Conservation (phyloP, 2,888 invertebrate species). For the Eristalinus aeneus region DNA sequence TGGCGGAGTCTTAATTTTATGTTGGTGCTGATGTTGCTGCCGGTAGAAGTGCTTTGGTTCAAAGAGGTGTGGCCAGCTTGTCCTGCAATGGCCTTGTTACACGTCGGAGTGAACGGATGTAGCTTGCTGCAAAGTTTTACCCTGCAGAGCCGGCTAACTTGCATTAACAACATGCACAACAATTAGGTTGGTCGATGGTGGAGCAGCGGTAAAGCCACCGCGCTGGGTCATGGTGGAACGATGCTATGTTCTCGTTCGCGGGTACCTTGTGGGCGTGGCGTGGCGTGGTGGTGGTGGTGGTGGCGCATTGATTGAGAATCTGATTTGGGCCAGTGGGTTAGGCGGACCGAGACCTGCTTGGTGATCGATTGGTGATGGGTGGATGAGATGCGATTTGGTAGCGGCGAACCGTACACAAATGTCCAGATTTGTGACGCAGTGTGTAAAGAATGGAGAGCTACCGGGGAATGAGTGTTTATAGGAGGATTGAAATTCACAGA, state of each 20-base stretch:
- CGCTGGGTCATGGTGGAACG: conserved; percentile 6
- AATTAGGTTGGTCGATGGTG: conserved; percentile 37
- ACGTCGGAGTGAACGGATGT: conserved; percentile 11
- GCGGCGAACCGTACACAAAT: no score
- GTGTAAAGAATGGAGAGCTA: no score
- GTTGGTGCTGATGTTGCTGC: conserved; percentile 46
- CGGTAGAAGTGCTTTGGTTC: conserved; percentile 14
- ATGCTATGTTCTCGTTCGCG: conserved; percentile 25
- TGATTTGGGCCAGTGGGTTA: not conserved
- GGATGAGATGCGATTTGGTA: no score
- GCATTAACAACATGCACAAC: conserved; percentile 60
- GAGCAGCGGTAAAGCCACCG: not conserved
- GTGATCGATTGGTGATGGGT: not conserved
- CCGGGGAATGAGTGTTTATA: no score
- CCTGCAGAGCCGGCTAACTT: conserved; percentile 27
- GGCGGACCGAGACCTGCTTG: not conserved
- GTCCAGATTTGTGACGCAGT: no score
- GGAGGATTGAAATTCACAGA: no score
- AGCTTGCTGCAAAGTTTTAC: conserved; percentile 38
- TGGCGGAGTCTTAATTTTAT: conserved; percentile 56
- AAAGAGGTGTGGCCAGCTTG: conserved; percentile 38
- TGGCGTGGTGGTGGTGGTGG: not conserved
- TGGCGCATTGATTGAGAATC: conserved; percentile 22
- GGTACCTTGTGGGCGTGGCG: conserved; percentile 19
- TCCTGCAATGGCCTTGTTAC: conserved; percentile 50